Evolutionary conservation across 2,888 invertebrate genomes (phyloP).

Genomic region (Scelioninae gen. 1): DNA sequence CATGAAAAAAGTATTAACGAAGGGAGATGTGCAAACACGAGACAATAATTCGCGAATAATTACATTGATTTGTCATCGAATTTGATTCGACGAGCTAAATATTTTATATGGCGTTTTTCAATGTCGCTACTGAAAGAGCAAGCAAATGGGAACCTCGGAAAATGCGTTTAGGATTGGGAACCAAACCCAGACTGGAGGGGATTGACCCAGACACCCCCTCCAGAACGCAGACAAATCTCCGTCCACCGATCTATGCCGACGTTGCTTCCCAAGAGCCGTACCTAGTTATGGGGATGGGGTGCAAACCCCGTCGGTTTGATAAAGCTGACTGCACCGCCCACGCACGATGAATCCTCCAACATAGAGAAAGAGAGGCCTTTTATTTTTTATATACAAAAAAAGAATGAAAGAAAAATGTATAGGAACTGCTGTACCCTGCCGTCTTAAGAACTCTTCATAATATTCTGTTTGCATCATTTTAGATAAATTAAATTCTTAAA

Average conservation of each 20-base stretch:
- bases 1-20: constrained; percentile 2
- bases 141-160: constrained; percentile 81
- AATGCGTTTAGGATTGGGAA: constrained; percentile 82
- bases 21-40: background rate
- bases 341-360: constrained; percentile 69
- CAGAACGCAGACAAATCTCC: constrained; percentile 78
- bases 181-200: constrained; percentile 81
- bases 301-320: constrained; percentile 77
- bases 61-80: constrained; percentile 33
- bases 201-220: constrained; percentile 85
- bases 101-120: constrained; percentile 62
- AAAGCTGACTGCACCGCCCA: constrained; percentile 77
- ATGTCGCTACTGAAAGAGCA: constrained; percentile 65
- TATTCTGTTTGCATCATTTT: background rate
- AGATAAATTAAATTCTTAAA: no score
- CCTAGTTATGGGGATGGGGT: constrained; percentile 74
- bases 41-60: constrained; percentile 36
- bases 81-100: constrained; percentile 43
- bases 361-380: constrained; percentile 8
- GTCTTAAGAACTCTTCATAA: background rate
- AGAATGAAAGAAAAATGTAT: background rate
- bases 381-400: constrained; percentile 29
- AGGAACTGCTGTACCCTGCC: constrained; percentile 30
- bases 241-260: constrained; percentile 72
- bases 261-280: constrained; percentile 75